Conservation (phyloP, 23 tunicate species). For the Botrylloides violaceus region DNA sequence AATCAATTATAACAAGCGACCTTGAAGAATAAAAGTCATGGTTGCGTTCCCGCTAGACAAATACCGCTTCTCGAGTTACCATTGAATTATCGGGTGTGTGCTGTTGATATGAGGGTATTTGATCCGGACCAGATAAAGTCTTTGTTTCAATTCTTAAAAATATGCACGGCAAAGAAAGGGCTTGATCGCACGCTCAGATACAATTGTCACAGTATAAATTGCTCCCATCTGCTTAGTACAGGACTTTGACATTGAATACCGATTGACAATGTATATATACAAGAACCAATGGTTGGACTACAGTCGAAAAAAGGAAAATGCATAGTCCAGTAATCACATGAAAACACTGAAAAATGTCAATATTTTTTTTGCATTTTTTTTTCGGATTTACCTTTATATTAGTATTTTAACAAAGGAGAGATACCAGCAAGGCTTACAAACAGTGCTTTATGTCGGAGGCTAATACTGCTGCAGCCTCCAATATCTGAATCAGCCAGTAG, state of each 20-base stretch:
- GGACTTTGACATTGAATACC: slow-evolving; percentile 12
- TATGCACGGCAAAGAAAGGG: not conserved
- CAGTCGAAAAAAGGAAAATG: slow-evolving; percentile 28
- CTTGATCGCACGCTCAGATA: slow-evolving; percentile 4
- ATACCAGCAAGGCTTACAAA: not conserved
- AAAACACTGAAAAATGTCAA: slow-evolving; percentile 28
- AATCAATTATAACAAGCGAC: not conserved
- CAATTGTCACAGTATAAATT: slow-evolving; percentile 17
- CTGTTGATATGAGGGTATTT: no score
- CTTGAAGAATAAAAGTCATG: not conserved
- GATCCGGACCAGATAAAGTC: no score
- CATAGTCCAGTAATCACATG: slow-evolving; percentile 27
- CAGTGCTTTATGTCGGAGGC: not conserved
- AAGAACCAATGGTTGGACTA: slow-evolving; percentile 20
- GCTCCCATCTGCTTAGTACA: slow-evolving; percentile 3
- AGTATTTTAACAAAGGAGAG: not conserved
- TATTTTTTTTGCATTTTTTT: slow-evolving; percentile 17
- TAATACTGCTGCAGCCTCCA: slow-evolving; percentile 14
- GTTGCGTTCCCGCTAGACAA: not conserved
- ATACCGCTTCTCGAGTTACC: no score
- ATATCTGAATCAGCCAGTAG: no score
- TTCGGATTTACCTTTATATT: slow-evolving; percentile 2
- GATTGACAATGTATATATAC: not conserved
- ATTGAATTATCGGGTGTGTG: no score
- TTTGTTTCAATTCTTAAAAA: not conserved